Evolutionary conservation across 2,113 vertebrate species (phyloP).

Genomic region (Zapornia atra): DNA sequence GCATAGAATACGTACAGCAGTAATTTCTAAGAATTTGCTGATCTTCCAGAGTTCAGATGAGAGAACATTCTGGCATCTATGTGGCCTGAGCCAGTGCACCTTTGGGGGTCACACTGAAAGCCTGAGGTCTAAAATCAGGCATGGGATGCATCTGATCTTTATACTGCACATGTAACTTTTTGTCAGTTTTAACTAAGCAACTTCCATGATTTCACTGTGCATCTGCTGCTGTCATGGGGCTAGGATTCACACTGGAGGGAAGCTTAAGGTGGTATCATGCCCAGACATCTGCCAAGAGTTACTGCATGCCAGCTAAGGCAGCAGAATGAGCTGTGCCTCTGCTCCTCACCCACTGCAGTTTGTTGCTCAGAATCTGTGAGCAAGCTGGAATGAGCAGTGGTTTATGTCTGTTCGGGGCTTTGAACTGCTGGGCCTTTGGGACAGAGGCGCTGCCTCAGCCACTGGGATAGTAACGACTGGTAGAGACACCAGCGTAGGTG

Average conservation of each 20-base stretch:
- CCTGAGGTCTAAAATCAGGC: background rate
- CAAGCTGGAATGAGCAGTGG: background rate
- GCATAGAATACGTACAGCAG: background rate
- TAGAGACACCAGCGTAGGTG: background rate
- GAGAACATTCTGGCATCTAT: background rate
- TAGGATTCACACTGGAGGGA: background rate
- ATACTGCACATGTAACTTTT: background rate
- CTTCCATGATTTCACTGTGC: background rate
- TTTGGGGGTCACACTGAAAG: background rate
- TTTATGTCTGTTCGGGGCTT: background rate
- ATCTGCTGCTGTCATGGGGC: background rate
- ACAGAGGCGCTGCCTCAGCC: background rate
- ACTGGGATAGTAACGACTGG: background rate
- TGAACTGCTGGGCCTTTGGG: background rate
- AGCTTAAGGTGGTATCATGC: background rate
- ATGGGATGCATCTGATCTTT: background rate
- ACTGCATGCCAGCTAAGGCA: background rate
- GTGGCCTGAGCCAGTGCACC: background rate
- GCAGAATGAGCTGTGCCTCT: background rate
- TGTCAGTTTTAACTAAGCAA: background rate
- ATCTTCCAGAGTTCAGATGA: background rate
- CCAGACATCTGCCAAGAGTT: background rate
- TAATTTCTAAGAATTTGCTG: background rate
- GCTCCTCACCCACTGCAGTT: background rate
- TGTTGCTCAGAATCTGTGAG: background rate